phyloP scores from a whole-genome alignment of 2,797 vertebrate species.

The Phrynocephalus forsythii region DNA sequence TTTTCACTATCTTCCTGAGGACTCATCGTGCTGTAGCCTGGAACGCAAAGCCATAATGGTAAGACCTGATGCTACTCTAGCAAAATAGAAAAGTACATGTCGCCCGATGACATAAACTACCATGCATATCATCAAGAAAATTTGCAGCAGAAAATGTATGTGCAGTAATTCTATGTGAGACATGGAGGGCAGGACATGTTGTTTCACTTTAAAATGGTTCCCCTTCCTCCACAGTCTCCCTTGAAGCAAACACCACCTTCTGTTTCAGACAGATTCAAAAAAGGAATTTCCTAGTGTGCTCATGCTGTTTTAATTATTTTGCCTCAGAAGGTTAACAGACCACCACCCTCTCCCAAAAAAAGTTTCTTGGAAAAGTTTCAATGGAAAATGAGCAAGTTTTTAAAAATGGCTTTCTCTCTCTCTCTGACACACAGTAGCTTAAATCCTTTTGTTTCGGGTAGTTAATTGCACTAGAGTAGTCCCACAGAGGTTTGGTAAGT shows the following conservation, averaged over 20 bases:
- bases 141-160: accelerated
- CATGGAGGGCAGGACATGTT: background rate
- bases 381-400: background rate
- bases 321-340: background rate
- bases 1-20: conserved; percentile 99
- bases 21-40: conserved; percentile 99
- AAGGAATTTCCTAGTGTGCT: background rate
- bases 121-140: background rate
- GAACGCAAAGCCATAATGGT: background rate
- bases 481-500: no score
- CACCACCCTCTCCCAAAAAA: background rate
- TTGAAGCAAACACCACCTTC: background rate
- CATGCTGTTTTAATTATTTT: background rate
- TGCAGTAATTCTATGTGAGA: background rate
- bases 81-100: background rate
- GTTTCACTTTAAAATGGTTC: background rate
- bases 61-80: background rate
- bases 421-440: no score
- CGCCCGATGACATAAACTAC: background rate
- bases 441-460: no score
- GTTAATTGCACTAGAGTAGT: no score
- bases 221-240: accelerated
- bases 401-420: background rate
- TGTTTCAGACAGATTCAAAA: background rate
- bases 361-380: no score